phyloP scores from a whole-genome alignment of 1,140 invertebrate species.

The Lithobius niger region DNA sequence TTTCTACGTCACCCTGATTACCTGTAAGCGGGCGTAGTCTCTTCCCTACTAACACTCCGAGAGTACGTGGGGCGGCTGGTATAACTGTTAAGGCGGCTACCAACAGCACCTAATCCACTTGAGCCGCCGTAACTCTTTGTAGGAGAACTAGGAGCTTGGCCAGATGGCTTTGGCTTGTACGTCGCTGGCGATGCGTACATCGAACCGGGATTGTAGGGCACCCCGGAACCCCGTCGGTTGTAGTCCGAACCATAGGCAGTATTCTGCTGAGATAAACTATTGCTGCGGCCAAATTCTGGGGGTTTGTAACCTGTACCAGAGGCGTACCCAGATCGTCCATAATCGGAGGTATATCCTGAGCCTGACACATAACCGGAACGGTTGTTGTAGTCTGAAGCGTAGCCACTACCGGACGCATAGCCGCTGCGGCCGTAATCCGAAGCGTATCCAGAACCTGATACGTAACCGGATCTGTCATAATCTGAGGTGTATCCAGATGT shows the following conservation, averaged over 20 bases:
- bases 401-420: conserved; percentile 12
- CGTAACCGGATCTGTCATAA: conserved; percentile 13
- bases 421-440: conserved; percentile 17
- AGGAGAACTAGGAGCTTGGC: no score
- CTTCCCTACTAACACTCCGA: background rate
- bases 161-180: no score
- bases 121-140: no score
- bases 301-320: conserved; percentile 14
- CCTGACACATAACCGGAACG: conserved; percentile 10
- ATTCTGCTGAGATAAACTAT: conserved; percentile 9
- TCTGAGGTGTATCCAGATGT: conserved; percentile 17
- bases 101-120: no score
- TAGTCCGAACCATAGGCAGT: conserved; percentile 11
- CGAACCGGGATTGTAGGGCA: background rate
- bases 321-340: conserved; percentile 12
- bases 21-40: background rate
- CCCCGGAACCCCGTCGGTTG: background rate
- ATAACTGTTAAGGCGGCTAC: no score
- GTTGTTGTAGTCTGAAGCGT: conserved; percentile 14
- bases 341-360: conserved; percentile 16
- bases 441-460: conserved; percentile 12
- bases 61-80: background rate
- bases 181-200: background rate
- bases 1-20: background rate
- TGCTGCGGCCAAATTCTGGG: conserved; percentile 13